Conservation (phyloP, 2,888 invertebrate genomes). For the Lithophane socia region DNA sequence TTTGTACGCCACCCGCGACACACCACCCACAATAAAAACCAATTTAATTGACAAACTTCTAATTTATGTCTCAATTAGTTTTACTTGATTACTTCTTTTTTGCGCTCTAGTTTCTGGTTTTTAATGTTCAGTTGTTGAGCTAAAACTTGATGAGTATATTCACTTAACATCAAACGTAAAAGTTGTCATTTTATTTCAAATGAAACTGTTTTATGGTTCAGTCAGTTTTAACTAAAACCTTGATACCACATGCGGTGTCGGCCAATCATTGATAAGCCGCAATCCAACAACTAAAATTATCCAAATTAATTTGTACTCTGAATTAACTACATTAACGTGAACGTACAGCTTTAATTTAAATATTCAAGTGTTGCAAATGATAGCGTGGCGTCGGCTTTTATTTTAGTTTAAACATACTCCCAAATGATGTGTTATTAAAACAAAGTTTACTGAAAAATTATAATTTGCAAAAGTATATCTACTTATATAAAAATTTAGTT, state of each 20-base stretch:
- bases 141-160: neutral
- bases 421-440: neutral
- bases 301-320: constrained; percentile 40
- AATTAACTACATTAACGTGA: constrained; percentile 22
- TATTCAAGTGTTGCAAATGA: constrained; percentile 21
- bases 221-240: constrained; percentile 45
- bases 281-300: constrained; percentile 33
- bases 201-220: constrained; percentile 34
- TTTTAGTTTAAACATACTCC: neutral
- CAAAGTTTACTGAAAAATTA: neutral
- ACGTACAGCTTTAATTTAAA: constrained; percentile 18
- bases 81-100: constrained; percentile 18
- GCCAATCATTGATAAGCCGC: constrained; percentile 52
- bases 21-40: constrained; percentile 68
- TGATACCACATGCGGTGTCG: constrained; percentile 37
- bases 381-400: constrained; percentile 1
- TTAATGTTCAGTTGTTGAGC: neutral
- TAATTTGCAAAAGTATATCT: neutral
- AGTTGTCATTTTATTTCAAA: constrained; percentile 18
- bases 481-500: neutral
- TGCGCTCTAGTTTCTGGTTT: neutral
- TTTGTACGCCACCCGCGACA: constrained; percentile 71
- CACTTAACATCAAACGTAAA: neutral
- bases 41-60: constrained; percentile 72
- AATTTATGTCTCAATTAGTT: constrained; percentile 66